Evolutionary conservation across 2,888 invertebrate genomes (phyloP), one percentile per base, ranked within the genome.

Genomic region (Apoda limacodes): DNA sequence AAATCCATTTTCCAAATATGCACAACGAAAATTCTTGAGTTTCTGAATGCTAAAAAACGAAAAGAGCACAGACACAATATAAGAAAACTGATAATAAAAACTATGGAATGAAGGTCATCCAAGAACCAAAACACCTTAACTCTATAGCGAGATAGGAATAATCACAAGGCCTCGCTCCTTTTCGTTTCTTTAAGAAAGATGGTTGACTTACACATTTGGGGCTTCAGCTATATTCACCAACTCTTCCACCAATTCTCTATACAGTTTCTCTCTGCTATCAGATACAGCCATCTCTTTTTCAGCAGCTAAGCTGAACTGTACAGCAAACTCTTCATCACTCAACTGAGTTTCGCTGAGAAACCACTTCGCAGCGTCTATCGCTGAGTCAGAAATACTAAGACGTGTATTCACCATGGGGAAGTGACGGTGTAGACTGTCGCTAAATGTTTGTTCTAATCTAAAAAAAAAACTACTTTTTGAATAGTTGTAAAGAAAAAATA

Each of bases 341-440:
- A 69, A 46, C 25, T 80, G 63, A 1, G 64, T 55, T 3, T 57
- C 58, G 0, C 75, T 68, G 1, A 68, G 74, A 6, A 89, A 60
- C 2, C 46, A 38, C 3, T 61, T 54, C 0, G 86, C 88, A 0
- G 72, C 60, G 2, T 67, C 54, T 3, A 87, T 51, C 9, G 84
- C 82, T 0, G 51, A 48, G 2, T 83, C 72, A 0, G 86, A 75
- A 36, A 89, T 70, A 10, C 78, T 63, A 1, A 85, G 56, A 3
- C 81, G 74, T 1, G 89, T 86, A 31, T 85, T 83, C 9, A 86
- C 82, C 0, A 87, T 85, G 1, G 85, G 85, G 52, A 88, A 88
- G 42, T 80, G 72, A 14, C 85, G 83, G 33, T 83, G 82, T 1
- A 88, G 66, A 0, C 69, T 54, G 2, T 85, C 84, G 22, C 75